Conservation (phyloP, 2,888 invertebrate genomes). For the Lamproptera curius region DNA sequence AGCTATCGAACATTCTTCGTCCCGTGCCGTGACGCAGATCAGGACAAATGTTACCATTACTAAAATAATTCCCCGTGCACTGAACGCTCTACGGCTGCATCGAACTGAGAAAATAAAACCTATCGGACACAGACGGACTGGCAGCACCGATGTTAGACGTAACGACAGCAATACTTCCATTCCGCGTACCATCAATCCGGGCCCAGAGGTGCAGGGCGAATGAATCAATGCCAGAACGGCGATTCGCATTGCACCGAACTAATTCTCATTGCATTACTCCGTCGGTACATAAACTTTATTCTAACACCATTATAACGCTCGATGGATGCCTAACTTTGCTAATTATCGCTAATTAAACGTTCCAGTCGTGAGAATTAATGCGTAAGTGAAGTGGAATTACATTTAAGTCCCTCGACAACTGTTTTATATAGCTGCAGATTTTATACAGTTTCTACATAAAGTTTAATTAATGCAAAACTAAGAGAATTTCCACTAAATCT, state of each 20-base stretch:
- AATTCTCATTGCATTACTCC: conserved; percentile 22
- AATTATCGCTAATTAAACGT: too few relatives aligned
- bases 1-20: too few relatives aligned
- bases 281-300: conserved; percentile 1
- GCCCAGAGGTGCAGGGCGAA: conserved; percentile 60
- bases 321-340: not conserved
- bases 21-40: too few relatives aligned
- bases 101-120: conserved; percentile 48
- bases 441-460: too few relatives aligned
- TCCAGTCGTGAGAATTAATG: too few relatives aligned
- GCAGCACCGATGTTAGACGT: conserved; percentile 69
- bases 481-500: too few relatives aligned
- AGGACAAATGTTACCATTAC: not conserved
- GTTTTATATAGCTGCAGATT: too few relatives aligned
- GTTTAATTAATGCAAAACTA: too few relatives aligned
- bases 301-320: not conserved
- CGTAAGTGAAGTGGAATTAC: too few relatives aligned
- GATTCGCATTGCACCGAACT: not conserved
- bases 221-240: conserved; percentile 53
- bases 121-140: conserved; percentile 54
- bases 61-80: conserved; percentile 6
- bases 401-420: too few relatives aligned
- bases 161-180: conserved; percentile 71
- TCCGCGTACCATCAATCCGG: conserved; percentile 64
- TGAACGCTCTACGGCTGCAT: too few relatives aligned